Conservation (phyloP, 35 echinoderm and acorn worm genomes). For the Lytechinus pictus region DNA sequence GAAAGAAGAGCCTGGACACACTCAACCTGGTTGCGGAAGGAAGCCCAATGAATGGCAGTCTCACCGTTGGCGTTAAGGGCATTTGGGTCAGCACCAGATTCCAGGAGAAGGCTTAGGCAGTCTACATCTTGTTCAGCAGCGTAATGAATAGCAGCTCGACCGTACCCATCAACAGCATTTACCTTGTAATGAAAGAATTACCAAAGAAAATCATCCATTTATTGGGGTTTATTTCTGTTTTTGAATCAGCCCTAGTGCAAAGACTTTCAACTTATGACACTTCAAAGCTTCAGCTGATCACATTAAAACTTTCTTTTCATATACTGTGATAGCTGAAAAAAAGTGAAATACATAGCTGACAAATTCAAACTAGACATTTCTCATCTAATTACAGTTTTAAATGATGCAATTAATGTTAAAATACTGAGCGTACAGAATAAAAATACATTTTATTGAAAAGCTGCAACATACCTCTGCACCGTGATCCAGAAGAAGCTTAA, state of each 20-base stretch:
- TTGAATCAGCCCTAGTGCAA: no score
- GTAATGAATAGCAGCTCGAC: constrained; percentile 85
- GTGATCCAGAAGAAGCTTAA: constrained; percentile 77
- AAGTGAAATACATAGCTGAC: no score
- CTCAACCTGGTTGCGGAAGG: constrained; percentile 81
- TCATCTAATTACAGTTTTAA: no score
- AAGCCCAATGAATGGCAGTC: constrained; percentile 90
- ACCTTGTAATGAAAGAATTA: constrained; percentile 62
- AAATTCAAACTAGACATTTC: no score
- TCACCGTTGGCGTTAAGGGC: constrained; percentile 68
- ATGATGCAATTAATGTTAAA: no score
- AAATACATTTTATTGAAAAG: no score
- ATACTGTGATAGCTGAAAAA: no score
- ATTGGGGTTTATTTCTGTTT: no score
- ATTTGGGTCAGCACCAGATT: constrained; percentile 76
- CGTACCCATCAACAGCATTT: constrained; percentile 86
- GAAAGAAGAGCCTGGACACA: constrained; percentile 70
- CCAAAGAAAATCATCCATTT: constrained; percentile 7
- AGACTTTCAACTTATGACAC: no score
- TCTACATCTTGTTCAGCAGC: constrained; percentile 82
- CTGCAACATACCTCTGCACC: constrained; percentile 71
- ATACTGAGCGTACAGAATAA: no score
- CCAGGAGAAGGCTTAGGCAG: constrained; percentile 69
- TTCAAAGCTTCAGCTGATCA: no score
- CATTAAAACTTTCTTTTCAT: no score